Percentiles rank a stretch among this genome's conserved stretches.
Evolutionary conservation across 2,797 vertebrate species (phyloP).

Genomic region (Lithobates sylvaticus): DNA sequence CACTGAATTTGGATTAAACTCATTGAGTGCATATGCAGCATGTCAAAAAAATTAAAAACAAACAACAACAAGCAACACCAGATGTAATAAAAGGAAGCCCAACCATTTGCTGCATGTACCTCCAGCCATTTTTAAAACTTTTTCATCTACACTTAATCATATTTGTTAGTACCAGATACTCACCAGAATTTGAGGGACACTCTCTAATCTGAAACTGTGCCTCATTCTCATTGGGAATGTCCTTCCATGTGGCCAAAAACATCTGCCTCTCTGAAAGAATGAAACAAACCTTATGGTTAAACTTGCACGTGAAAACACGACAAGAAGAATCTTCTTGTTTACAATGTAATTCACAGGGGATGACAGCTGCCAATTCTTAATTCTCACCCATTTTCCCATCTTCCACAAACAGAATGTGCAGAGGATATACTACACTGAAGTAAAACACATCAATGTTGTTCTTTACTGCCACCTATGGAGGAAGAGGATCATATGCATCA

Average conservation of each 20-base stretch:
- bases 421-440: slow-evolving; percentile 96
- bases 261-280: slow-evolving; percentile 87
- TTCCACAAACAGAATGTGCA: slow-evolving; percentile 95
- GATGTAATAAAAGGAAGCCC: too few species aligned
- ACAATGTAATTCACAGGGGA: neutral
- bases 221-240: slow-evolving; percentile 96
- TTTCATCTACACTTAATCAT: neutral
- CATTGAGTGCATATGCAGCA: too few species aligned
- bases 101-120: neutral
- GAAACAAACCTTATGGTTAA: neutral
- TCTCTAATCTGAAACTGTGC: slow-evolving; percentile 96
- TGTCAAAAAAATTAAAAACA: too few species aligned
- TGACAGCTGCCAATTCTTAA: neutral
- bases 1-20: too few species aligned
- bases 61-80: too few species aligned
- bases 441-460: slow-evolving; percentile 99
- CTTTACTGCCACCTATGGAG: slow-evolving; percentile 90
- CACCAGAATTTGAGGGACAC: slow-evolving; percentile 90
- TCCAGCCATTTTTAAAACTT: too few species aligned
- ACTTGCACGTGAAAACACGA: neutral
- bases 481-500: neutral
- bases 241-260: slow-evolving; percentile 98
- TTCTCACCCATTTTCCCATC: slow-evolving; percentile 98
- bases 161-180: slow-evolving; percentile 48
- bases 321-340: neutral